Evolutionary conservation across 2,888 invertebrate genomes (phyloP), one percentile per base, ranked within the genome.

Genomic region (Tubulanus polymorphus): DNA sequence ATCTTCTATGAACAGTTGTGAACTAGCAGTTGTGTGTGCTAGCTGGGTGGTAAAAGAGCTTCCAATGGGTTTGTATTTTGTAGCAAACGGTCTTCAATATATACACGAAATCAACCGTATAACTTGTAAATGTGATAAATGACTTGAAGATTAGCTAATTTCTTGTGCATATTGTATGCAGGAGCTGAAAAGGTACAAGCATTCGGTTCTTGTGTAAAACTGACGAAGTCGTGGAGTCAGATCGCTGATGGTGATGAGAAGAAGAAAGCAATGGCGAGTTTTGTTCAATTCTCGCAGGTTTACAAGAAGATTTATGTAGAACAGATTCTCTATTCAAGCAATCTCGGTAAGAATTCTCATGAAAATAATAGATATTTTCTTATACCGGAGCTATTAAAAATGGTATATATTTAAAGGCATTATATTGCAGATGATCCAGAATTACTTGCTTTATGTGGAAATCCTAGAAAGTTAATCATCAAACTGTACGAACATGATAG

Each of bases 41-140:
- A 62, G 60, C 51, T 72, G 69, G 68, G 62, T 69, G 59, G 67
- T 72, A 27, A 67, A 59, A 25, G 65, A 69, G 37, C 56, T 74
- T 26, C 73, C 73, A 12, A 61, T 68, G 55, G 72, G 73, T 72
- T n/a, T n/a, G n/a, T n/a, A n/a, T n/a, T n/a, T n/a, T n/a, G n/a
- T n/a, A n/a, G n/a, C n/a, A n/a, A n/a, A n/a, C n/a, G n/a, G n/a
- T n/a, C n/a, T n/a, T n/a, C n/a, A n/a, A n/a, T n/a, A n/a, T n/a
- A n/a, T n/a, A n/a, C n/a, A n/a, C n/a, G n/a, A n/a, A n/a, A n/a
- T n/a, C n/a, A n/a, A n/a, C n/a, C n/a, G n/a, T n/a, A n/a, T n/a
- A n/a, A n/a, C n/a, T n/a, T n/a, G n/a, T n/a, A n/a, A n/a, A n/a
- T n/a, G n/a, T n/a, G n/a, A n/a, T n/a, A n/a, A n/a, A n/a, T n/a